phyloP scores from a whole-genome alignment of 2,113 vertebrate species.

The Cranoglanis bouderius region DNA sequence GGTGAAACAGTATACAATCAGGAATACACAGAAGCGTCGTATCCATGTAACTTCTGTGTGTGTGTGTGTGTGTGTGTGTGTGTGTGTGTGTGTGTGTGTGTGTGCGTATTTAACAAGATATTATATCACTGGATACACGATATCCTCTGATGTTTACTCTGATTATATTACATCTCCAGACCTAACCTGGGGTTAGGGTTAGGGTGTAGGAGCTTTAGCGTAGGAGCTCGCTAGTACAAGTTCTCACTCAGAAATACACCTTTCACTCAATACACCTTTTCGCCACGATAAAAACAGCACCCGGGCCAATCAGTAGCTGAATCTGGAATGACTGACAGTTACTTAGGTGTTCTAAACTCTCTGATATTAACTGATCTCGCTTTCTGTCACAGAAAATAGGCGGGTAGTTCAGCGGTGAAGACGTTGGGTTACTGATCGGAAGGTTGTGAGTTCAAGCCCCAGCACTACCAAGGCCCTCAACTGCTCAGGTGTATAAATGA shows the following conservation, averaged over 20 bases:
- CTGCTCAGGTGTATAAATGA: too few relatives aligned
- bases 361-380: background rate
- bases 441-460: too few relatives aligned
- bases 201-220: background rate
- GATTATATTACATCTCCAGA: too few relatives aligned
- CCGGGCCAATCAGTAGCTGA: background rate
- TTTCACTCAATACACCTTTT: too few relatives aligned
- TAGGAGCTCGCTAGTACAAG: background rate
- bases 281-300: background rate
- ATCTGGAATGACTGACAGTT: background rate
- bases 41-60: too few relatives aligned
- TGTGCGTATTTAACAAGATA: background rate
- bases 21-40: too few relatives aligned
- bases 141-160: background rate
- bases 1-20: too few relatives aligned
- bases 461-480: too few relatives aligned
- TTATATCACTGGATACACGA: background rate
- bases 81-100: background rate
- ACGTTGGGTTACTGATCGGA: too few relatives aligned
- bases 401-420: too few relatives aligned
- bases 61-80: too few relatives aligned
- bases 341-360: background rate
- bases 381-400: background rate
- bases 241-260: background rate
- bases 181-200: too few relatives aligned